A percentile compares a stretch with the other conserved stretches of the same genome.
These are phyloP conservation scores for Calidris pygmaea DNA, from an alignment of 2,113 vertebrate species.

Conservation along the genomic window DNA sequence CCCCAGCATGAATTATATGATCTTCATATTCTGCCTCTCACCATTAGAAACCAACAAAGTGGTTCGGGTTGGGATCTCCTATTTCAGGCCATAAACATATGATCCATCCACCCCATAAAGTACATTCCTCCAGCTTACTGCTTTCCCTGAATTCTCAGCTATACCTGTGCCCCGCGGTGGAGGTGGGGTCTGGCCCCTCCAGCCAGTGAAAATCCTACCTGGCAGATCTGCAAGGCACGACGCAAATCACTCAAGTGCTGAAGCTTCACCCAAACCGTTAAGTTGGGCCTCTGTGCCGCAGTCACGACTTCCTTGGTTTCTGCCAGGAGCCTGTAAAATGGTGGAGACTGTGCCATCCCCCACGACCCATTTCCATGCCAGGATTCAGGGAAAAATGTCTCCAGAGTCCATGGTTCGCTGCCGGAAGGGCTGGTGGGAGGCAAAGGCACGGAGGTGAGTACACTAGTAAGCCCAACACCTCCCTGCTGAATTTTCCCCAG, in stretches of 20 bases:
- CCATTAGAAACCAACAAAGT: neutral
- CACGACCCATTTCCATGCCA: neutral
- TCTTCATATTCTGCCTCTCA: neutral
- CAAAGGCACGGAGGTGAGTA: neutral
- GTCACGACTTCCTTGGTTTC: neutral
- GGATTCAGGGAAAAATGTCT: neutral
- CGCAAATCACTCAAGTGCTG: neutral
- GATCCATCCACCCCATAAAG: conserved; percentile 13
- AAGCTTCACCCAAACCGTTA: neutral
- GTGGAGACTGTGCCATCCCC: neutral
- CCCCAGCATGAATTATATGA: neutral
- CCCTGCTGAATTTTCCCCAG: neutral
- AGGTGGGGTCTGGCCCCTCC: neutral
- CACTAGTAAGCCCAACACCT: accelerated
- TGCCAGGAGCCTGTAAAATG: neutral
- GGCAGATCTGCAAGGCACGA: neutral
- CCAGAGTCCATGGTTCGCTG: neutral
- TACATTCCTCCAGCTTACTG: neutral
- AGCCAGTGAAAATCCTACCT: neutral
- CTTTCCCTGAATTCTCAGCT: neutral
- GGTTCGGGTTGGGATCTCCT: neutral
- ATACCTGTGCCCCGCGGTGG: accelerated
- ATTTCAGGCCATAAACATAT: conserved; percentile 36
- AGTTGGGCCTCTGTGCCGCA: neutral
- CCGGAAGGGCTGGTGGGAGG: neutral